phyloP scores from a whole-genome alignment of 2,113 vertebrate genomes.

The Spheniscus mendiculus region DNA sequence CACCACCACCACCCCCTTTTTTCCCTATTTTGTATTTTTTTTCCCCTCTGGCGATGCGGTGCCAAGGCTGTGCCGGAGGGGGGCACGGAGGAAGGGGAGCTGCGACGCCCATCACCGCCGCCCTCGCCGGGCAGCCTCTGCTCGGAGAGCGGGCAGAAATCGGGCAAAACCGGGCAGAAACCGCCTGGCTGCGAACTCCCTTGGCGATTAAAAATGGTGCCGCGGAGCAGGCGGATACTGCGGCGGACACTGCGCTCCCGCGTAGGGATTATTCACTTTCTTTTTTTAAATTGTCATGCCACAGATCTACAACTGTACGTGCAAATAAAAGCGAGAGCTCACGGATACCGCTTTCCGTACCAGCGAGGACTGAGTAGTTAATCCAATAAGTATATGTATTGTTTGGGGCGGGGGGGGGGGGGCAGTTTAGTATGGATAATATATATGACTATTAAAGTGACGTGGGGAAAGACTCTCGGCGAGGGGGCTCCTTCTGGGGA shows the following conservation, averaged over 20 bases:
- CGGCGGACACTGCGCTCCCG: slow-evolving; percentile 33
- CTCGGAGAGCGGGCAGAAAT: neutral
- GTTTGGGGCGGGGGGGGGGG: neutral
- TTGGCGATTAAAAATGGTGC: neutral
- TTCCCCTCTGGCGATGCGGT: neutral
- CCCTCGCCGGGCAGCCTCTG: slow-evolving; percentile 6
- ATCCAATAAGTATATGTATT: slow-evolving; percentile 51
- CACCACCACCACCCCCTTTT: neutral
- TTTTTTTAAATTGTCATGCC: neutral
- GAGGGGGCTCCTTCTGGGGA: neutral
- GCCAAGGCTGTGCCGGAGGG: neutral
- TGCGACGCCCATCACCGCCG: neutral
- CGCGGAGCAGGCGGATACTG: slow-evolving; percentile 10
- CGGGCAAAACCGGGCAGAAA: neutral
- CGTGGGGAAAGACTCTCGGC: neutral
- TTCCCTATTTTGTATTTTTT: neutral
- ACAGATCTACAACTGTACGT: slow-evolving; percentile 23
- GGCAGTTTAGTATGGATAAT: slow-evolving; percentile 32
- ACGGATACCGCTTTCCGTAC: slow-evolving; percentile 19
- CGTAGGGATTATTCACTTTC: neutral
- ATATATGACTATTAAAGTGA: slow-evolving; percentile 34
- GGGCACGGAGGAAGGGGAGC: neutral
- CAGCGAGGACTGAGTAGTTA: slow-evolving; percentile 44
- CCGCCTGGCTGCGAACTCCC: neutral
- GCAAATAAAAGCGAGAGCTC: slow-evolving; percentile 41